Conservation (phyloP, 2,888 invertebrate genomes). For the Noctua janthina region DNA sequence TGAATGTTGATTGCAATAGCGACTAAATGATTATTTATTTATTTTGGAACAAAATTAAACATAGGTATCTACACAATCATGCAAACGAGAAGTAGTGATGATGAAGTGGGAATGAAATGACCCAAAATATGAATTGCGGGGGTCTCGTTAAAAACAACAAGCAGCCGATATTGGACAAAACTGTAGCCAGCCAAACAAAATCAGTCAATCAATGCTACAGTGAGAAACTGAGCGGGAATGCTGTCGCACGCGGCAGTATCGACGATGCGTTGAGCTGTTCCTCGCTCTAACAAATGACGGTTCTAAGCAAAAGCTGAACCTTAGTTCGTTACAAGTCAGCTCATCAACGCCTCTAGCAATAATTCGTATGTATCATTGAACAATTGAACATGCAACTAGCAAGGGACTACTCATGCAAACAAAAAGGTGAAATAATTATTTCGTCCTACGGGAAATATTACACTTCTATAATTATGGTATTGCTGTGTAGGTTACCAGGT, state of each 20-base stretch:
- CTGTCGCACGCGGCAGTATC: no score
- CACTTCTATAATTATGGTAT: background rate
- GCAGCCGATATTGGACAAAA: background rate
- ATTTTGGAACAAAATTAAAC: background rate
- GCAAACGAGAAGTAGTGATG: background rate
- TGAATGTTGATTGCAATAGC: background rate
- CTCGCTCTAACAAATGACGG: no score
- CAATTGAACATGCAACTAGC: conserved; percentile 2
- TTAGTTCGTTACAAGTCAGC: background rate
- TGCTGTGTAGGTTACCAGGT: background rate
- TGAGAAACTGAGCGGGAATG: background rate
- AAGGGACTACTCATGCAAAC: background rate
- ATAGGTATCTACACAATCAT: background rate
- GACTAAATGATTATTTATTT: background rate
- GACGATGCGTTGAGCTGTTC: no score
- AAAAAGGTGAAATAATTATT: background rate
- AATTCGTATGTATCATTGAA: background rate
- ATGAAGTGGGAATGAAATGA: background rate
- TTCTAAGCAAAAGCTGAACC: no score
- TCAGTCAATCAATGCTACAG: background rate
- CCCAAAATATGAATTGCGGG: background rate
- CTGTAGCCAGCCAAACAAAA: background rate
- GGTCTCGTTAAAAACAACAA: background rate
- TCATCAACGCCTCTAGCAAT: background rate
- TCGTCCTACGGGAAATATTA: no score